Evolutionary conservation across 2,888 invertebrate genomes (phyloP), one percentile per base, ranked within the genome.

Genomic region (Corbicula japonica): DNA sequence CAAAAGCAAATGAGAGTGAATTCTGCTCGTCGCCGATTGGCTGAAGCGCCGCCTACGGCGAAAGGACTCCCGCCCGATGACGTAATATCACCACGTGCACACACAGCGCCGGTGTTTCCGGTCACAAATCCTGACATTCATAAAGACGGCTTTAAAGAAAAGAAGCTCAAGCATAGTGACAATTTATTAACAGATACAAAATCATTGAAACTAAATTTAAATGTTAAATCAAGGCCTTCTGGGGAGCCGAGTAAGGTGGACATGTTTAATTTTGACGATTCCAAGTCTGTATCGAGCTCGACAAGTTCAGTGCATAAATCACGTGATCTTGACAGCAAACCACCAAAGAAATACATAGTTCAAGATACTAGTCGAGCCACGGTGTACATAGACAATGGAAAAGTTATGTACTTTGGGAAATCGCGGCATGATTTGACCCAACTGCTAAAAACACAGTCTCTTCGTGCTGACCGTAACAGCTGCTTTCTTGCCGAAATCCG

Each of bases 1-100:
- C 87, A 88, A 76, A 86, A 77, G 35, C 88, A 86, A 62, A 70
- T 76, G 52, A 70, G 86, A 52, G 87, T 89, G 0, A 88, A 88
- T 73, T 88, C 88, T 21, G 86, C 87, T 8, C 68, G 86, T 44
- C 73, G 83, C 32, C 76, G 83, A 35, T 68, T 89, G 30, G 82
- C 83, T 1, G 86, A 87, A 32, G 60, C 71, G 2, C 75, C 83
- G 0, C 63, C 83, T 1, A n/a, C 76, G 10, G 71, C 80, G 6
- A 69, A 44, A 12, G 66, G 66, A 4, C 56, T 78, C 1, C 32
- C 70, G 5, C 41, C 41, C 2, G 54, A 62, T 21, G 46, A 30
- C 26, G 5, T 12, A 23, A 34, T n/a, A 8, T 50, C 75, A 6
- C 60, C 73, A 15, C 66, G 84, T 15, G 77, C 82, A 12, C 81